phyloP scores from a whole-genome alignment of 2,888 invertebrate genomes.

The Xanthorhoe spadicearia region DNA sequence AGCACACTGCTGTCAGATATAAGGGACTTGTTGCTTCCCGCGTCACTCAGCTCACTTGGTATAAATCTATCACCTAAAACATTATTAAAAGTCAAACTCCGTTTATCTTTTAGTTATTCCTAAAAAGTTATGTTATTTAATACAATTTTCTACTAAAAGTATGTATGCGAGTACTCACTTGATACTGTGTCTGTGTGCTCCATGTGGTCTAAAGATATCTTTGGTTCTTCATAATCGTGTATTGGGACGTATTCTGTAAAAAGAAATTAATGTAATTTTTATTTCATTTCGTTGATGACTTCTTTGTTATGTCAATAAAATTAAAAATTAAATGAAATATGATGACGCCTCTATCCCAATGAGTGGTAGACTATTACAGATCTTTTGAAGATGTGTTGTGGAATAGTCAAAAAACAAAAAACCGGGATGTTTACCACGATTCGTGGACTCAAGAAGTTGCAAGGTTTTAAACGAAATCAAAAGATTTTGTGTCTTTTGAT shows the following conservation, averaged over 20 bases:
- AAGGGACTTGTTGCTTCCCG: conserved; percentile 75
- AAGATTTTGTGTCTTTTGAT: no score
- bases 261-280: conserved; percentile 20
- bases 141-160: not conserved
- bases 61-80: conserved; percentile 71
- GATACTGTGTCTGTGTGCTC: conserved; percentile 74
- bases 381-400: no score
- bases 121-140: no score
- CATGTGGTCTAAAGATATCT: conserved; percentile 70
- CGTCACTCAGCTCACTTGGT: conserved; percentile 74
- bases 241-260: conserved; percentile 73
- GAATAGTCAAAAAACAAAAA: no score
- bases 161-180: conserved; percentile 59
- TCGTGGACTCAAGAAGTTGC: no score
- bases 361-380: no score
- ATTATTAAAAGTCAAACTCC: not conserved
- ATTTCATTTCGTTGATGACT: no score
- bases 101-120: no score
- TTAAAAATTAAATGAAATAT: not conserved
- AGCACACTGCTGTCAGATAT: conserved; percentile 73
- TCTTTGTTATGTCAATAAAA: no score
- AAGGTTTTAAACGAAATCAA: no score
- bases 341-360: no score
- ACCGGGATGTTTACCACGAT: no score
- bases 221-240: conserved; percentile 75